Base-by-base conservation (phyloP, 1,140 invertebrate genomes). In the Drosophila bocqueti region DNA sequence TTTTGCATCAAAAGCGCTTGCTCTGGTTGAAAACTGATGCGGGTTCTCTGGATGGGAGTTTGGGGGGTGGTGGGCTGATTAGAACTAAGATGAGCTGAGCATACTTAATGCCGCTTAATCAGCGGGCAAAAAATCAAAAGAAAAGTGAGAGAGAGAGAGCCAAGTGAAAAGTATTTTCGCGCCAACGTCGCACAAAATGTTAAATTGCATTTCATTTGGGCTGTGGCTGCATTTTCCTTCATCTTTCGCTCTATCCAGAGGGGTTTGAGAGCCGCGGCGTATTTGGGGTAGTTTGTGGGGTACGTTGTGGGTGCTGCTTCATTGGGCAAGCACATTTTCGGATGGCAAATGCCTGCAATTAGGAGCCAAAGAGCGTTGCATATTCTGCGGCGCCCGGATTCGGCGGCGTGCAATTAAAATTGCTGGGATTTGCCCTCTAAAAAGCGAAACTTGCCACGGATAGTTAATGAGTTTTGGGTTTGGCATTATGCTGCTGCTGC, bases 141-240 rank as follows among this genome's bases (percentile, higher is more conserved):
- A 36, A 65, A 49, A 49, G 2, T 13, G 11, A 24, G 16, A n/a
- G 50, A 18, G 45, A 49, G 21, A 46, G 21, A 4, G 11, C 3
- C 3, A 54, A 54, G 34, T 18, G 31, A 38, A 68, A 71, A 68
- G 49, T 46, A 68, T 57, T 72, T 79, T 72, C 46, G 6, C 66
- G 83, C 71, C 31, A 83, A 58, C 84, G 62, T 61, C 38, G 77
- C 84, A 87, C 49, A 83, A 80, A 77, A 79, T 83, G 77, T 62
- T 40, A 87, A 83, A 86, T 89, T 83, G 83, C 76, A 78, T 81
- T 89, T 77, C 24, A 60, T 79, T 82, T 63, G 49, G 60, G 50
- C 65, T 76, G 67, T 67, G 13, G 21, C 69, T 69, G 71, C 71
- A 29, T 61, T 86, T 82, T 68, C 64, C 63, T 67, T 40, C 29